Evolutionary conservation across 2,797 vertebrate genomes (phyloP).

Genomic region (Siniperca undulata): DNA sequence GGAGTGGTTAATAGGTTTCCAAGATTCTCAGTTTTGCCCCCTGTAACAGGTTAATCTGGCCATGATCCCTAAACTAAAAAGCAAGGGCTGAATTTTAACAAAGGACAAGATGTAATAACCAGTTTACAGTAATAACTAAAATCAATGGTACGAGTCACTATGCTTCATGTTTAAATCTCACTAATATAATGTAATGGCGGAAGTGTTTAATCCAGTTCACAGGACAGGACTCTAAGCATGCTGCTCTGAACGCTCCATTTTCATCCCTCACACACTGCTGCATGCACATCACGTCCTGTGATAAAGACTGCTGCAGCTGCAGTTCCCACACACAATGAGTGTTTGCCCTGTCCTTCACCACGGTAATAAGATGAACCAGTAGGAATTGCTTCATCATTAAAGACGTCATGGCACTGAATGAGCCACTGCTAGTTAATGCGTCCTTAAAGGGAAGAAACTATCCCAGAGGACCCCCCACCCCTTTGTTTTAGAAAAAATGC

Average conservation of each 20-base stretch:
- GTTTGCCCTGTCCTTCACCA: slow-evolving; percentile 66
- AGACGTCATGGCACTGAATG: slow-evolving; percentile 4
- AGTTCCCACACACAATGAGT: slow-evolving; percentile 17
- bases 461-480: not conserved
- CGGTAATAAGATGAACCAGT: slow-evolving; percentile 29
- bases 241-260: slow-evolving; percentile 28
- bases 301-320: slow-evolving; percentile 54
- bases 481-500: not conserved
- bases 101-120: not conserved
- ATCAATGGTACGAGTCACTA: not conserved
- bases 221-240: not conserved
- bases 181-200: not conserved
- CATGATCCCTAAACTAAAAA: not conserved
- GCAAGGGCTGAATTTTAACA: not conserved
- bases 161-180: not conserved
- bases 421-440: not conserved
- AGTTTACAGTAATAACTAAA: not conserved
- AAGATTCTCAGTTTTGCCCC: not conserved
- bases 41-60: not conserved
- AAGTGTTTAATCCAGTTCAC: not conserved
- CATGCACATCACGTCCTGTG: slow-evolving; percentile 62
- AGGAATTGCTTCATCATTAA: slow-evolving; percentile 29
- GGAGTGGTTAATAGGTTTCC: not conserved
- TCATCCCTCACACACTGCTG: slow-evolving; percentile 41
- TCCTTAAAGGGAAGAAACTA: not conserved